Evolutionary conservation across 2,113 vertebrate genomes (phyloP), one percentile per base, ranked within the genome.

Genomic region (Coreoperca whiteheadi): DNA sequence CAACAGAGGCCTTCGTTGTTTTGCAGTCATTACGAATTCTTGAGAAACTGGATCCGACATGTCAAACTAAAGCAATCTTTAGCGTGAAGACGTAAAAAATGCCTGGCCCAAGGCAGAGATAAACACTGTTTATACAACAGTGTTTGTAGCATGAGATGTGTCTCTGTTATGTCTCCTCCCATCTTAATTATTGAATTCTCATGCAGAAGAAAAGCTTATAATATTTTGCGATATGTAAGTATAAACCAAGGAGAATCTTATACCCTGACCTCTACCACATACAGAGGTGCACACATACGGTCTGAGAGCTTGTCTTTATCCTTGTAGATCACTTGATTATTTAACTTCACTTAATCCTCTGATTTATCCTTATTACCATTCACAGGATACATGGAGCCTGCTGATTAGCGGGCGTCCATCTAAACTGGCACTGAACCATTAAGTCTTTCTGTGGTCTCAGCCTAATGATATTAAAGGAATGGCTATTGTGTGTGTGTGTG

Each of bases 11-110:
- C 69, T 83, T n/a, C 41, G 61, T 81, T 87, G 74, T 79, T 85
- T 81, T 86, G 56, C 54, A 81, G 83, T 88, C 78, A 87, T 91
- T 88, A 88, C 87, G 54, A 85, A 66, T 15, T 88, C 87, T 81
- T 83, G 79, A 91, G 82, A 88, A 89, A 91, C 57, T 68, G 66
- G 71, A 90, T 91, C 43, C 18, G 70, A 74, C 82, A 82, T 82
- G 84, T 85, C 79, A 81, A 83, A 83, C 48, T 73, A 59, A 69
- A 81, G 71, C 12, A 85, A 61, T 84, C 82, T 79, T 80, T 79
- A 77, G 70, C 64, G 73, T 77, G 46, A 69, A 85, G 74, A 91
- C 51, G 74, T 53, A 51, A 78, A 78, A 78, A 85, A 84, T 70
- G 66, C 43, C 41, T 39, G 68, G 87, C 85, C 89, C 46, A 53